Evolutionary conservation across 2,888 invertebrate species (phyloP), one percentile per base, ranked within the genome.

Genomic region (Acleris literana): DNA sequence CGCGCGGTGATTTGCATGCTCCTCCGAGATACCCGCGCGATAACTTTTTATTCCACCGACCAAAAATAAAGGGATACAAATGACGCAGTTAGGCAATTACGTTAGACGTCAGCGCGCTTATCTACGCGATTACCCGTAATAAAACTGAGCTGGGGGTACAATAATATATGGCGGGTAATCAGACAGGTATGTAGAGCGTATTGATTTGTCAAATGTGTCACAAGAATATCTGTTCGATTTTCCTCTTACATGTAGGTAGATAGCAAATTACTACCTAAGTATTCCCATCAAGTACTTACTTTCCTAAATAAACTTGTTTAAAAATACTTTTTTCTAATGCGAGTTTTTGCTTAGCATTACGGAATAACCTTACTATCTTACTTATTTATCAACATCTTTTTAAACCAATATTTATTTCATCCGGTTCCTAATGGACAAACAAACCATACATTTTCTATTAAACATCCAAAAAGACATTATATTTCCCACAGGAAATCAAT

Each of bases 1-100:
- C 44, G 51, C 54, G 86, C 86, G 87, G 84, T 90, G 91, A 92
- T 92, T 92, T 90, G 90, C 90, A 91, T 91, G 87, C 87, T 81
- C 81, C 82, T 82, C 80, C 75, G 75, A 71, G 72, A 74, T 73
- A 55, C 63, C 59, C 51, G 49, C 56, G 51, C 66, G 78, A 77
- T 76, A 74, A 73, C 68, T 67, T 70, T 68, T 71, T 69, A 63
- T 46, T 22, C 52, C 39, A 52, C 57, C 58, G 51, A 56, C 55
- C 55, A 48, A 49, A 57, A 63, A 63, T 57, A 54, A 53, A 70
- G 66, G 56, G 51, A 65, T 60, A 55, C 44, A 49, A 49, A 56
- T 66, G 61, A 66, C 66, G 66, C 66, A 65, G 33, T 59, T 49
- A 49, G 43, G 56, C 58, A 65, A 66, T 66, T 62, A 66, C 57